Evolutionary conservation across 1,140 invertebrate genomes (phyloP), one percentile per base, ranked within the genome.

Genomic region (Rhizoglyphus robini): DNA sequence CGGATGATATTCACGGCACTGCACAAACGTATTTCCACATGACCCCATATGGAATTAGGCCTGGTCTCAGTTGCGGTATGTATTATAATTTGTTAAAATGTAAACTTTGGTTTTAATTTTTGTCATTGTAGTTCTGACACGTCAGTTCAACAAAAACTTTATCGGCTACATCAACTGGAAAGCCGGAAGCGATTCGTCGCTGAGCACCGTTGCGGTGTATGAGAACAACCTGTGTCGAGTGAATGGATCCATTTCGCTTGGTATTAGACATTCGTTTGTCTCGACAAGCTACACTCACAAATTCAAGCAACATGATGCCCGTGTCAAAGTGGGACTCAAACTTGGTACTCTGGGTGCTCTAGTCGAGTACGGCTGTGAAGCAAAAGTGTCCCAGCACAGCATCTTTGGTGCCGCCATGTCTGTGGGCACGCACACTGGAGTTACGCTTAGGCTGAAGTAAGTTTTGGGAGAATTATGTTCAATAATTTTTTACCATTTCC

Each of bases 301-400:
- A 76, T 80, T 92, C 73, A 15, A 57, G 32, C 31, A 63, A 48
- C 59, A 86, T 65, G 83, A 90, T 70, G 77, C 88, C 49, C 88
- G 87, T 74, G 70, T 91, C 4, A 83, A 83, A 71, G 76, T 86
- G 57, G 80, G 83, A 41, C 71, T 88, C 2, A 92, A 90, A 90
- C 92, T 80, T 80, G 91, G 92, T 23, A 88, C 89, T 5, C 87
- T 91, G 75, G 91, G 90, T 30, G 84, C 83, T 1, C 79, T 88
- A 65, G 74, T 91, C 0, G 90, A 95, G 74, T 96, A 94, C 74
- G 90, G 90, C 0, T 85, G 86, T 31, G 89, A 96, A 71, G 95
- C 94, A 70, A 91, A 89, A 76, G 82, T 96, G 18, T 91, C 92
- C 0, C 83, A 90, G 73, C 87, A 91, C 70, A 94, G 87, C 70